A percentile compares a stretch with the other conserved stretches of the same genome.
These are phyloP conservation scores for Marcusenius ussheri DNA, from an alignment of 2,113 vertebrate species.

Conservation along the genomic window DNA sequence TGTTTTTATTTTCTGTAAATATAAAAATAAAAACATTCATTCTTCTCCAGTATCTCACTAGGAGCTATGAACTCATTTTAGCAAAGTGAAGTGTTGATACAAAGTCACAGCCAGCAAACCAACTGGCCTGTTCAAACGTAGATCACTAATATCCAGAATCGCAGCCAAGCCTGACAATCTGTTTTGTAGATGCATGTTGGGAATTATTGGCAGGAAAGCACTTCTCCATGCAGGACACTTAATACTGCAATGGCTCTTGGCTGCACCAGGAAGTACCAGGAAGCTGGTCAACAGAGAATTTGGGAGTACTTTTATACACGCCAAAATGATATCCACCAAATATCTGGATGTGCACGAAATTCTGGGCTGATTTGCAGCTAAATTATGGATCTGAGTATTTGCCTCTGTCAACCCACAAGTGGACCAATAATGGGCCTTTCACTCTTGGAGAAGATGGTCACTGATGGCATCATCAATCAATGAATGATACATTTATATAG, in stretches of 20 bases:
- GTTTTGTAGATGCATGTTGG: slow-evolving; percentile 8
- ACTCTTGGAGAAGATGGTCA: neutral
- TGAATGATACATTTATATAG: neutral
- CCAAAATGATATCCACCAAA: neutral
- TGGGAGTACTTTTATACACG: neutral
- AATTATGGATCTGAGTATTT: neutral
- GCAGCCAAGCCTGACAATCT: neutral
- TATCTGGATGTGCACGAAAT: neutral
- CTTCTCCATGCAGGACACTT: neutral
- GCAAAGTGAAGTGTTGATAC: neutral
- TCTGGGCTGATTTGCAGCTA: neutral
- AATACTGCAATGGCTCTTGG: neutral
- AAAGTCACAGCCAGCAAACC: neutral
- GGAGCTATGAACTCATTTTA: neutral
- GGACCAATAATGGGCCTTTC: neutral
- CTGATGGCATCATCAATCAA: neutral
- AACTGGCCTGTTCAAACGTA: neutral
- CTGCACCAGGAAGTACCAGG: neutral
- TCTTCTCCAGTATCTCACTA: neutral
- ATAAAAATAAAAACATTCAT: neutral
- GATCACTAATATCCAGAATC: neutral
- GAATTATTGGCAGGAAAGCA: neutral
- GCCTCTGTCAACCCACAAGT: neutral
- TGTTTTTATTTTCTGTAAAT: neutral
- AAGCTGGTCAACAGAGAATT: neutral